Evolutionary conservation across 2,797 vertebrate species (phyloP), one percentile per base, ranked within the genome.

Genomic region (Dromococcyx pavoninus): DNA sequence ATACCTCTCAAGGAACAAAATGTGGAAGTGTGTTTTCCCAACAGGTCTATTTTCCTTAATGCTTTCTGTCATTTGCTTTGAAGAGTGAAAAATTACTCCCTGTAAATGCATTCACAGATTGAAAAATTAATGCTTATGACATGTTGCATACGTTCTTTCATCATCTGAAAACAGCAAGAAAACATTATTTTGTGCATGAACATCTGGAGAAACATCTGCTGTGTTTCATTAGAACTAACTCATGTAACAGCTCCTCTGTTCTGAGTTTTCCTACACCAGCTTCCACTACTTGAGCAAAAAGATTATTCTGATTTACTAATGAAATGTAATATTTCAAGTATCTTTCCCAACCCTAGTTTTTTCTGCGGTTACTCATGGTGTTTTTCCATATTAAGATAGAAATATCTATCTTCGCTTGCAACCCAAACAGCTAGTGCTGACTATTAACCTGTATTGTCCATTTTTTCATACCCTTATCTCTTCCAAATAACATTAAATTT

Each of bases 181-280:
- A 66, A 81, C 24, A 24, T 9, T 10, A 3, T 22, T 91, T 61
- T 46, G 21, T 81, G 48, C 5, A 9, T 41, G 85, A 94, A 92
- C 27, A 83, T 72, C 91, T 89, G 90, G 84, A 73, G 54, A 65
- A 89, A 87, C 39, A 88, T 91, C 94, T 91, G 80, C 35, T 85
- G 27, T 53, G 27, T 64, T 76, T 58, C 66, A 53, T 5, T 30
- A 25, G 33, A 44, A 46, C 25, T 51, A 32, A 64, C 78, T 95
- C 67, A 51, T 35, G 10, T 69, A 69, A 5, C 50, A 71, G 19
- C 17, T 65, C 46, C 23, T 21, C 80, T 8, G 2, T 50, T 57
- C 16, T 25, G 30, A 35, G 33, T 46, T 86, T 92, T 69, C 33
- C 53, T 61, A 15, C 50, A 32, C 76, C 67, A 35, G 13, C 39